A percentile compares a stretch with the other conserved stretches of the same genome.
These are phyloP conservation scores for Iphiclides podalirius DNA, from an alignment of 2,888 invertebrate genomes.

Conservation along the genomic window DNA sequence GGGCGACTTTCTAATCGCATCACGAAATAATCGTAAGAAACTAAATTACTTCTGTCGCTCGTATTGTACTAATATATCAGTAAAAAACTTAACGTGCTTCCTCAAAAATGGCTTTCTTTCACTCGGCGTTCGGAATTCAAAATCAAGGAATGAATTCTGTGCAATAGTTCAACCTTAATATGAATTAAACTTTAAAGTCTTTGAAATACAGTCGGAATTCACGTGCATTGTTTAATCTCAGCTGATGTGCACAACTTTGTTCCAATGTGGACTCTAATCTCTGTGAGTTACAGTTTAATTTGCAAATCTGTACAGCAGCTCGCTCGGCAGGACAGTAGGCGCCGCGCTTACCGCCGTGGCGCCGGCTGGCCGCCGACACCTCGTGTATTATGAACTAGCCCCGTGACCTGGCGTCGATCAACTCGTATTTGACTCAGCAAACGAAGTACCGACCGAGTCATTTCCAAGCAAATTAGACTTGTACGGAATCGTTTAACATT, in stretches of 20 bases:
- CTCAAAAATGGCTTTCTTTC: slow-evolving; percentile 74
- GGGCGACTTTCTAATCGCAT: slow-evolving; percentile 10
- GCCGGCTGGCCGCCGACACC: slow-evolving; percentile 77
- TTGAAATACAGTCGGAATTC: slow-evolving; percentile 34
- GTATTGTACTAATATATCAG: slow-evolving; percentile 50
- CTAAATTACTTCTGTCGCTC: slow-evolving; percentile 38
- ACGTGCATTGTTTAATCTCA: too few species aligned
- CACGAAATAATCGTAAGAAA: slow-evolving; percentile 4
- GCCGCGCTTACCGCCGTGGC: slow-evolving; percentile 73
- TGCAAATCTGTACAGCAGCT: slow-evolving; percentile 32
- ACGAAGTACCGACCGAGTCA: slow-evolving; percentile 50
- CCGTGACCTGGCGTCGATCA: slow-evolving; percentile 76
- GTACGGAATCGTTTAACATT: slow-evolving; percentile 46
- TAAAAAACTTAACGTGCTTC: slow-evolving; percentile 56
- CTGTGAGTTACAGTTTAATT: slow-evolving; percentile 32
- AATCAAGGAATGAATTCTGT: slow-evolving; percentile 67
- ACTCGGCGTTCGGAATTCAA: slow-evolving; percentile 69
- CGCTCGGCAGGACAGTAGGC: slow-evolving; percentile 72
- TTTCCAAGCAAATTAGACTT: slow-evolving; percentile 56
- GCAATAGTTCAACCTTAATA: slow-evolving; percentile 26
- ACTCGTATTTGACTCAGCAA: slow-evolving; percentile 71
- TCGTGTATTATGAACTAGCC: slow-evolving; percentile 79
- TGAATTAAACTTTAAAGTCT: too few species aligned
- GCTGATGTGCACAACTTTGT: slow-evolving; percentile 37
- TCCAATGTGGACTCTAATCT: slow-evolving; percentile 30